Evolutionary conservation across 2,888 invertebrate genomes (phyloP), one percentile per base, ranked within the genome.

Genomic region (Caenorhabditis sp.): DNA sequence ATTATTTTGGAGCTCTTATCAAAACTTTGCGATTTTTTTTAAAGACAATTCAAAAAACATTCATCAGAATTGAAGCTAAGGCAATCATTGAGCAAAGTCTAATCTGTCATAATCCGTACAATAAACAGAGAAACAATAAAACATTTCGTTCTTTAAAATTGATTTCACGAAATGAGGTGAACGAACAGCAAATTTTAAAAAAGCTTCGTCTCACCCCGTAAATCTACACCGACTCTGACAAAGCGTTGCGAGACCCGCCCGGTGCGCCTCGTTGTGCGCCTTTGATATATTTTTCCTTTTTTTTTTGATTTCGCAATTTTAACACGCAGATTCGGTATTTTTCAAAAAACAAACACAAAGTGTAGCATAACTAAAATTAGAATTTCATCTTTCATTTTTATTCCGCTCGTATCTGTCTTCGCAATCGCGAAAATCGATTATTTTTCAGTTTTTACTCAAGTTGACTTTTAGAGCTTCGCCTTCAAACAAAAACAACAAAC

Each of bases 181-280:
- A 43, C 6, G 24, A 50, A 53, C 9, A 13, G 13, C 2, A 35
- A 5, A 30, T 9, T 30, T 30, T 9, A 46, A 43, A 30, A n/a
- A 45, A 22, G 15, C 11, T 45, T 62, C 26, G 3, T 1, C 4
- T 35, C 30, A n/a, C 41, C 52, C 43, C 73, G 73, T 73, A 73
- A 73, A 73, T 73, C 50, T 17, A 15, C 63, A 22, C 53, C 24
- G 27, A 58, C 17, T n/a, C 56, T 6, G 22, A 17, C 13, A 5
- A n/a, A 35, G 45, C 73, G 65, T 30, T 24, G 73, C 48, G 59
- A 66, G 73, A 73, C 73, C 65, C 53, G 13, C 2, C 26, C 15
- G 7, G 17, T 6, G 0, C n/a, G 45, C 8, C 22, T 8, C 37
- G 17, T 27, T 11, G 6, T 66, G 73, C 55, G 59, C 73, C 73